Conservation (phyloP, 2,888 invertebrate species). For the Mythimna ferrago region DNA sequence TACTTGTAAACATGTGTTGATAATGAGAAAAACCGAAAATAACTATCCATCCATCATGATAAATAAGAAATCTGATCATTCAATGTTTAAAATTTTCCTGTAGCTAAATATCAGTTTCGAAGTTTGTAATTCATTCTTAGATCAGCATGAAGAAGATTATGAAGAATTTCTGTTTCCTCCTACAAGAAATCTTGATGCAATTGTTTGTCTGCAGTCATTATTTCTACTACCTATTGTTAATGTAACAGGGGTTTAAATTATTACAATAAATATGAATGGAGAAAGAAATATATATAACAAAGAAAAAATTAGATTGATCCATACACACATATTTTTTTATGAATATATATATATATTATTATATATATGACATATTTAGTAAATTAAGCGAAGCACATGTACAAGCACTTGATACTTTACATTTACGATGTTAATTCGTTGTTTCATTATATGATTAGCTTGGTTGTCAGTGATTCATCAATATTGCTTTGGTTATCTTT, state of each 20-base stretch:
- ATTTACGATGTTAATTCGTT: not conserved
- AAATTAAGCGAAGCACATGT: not conserved
- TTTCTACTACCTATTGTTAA: not conserved
- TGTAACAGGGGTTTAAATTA: not conserved
- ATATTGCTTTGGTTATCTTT: constrained; percentile 38
- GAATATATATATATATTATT: not conserved
- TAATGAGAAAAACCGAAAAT: constrained; percentile 14
- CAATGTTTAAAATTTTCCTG: constrained; percentile 6
- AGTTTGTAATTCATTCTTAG: not conserved
- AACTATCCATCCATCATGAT: constrained; percentile 43
- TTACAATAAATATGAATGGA: not conserved
- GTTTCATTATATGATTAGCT: constrained; percentile 30
- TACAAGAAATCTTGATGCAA: not conserved
- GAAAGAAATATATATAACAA: not conserved
- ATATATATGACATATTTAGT: not conserved
- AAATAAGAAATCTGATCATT: constrained; percentile 30
- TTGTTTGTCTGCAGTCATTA: not conserved
- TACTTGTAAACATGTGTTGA: constrained; percentile 25
- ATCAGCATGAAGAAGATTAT: not conserved
- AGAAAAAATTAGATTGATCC: not conserved
- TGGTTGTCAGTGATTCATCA: constrained; percentile 33
- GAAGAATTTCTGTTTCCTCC: too few species aligned
- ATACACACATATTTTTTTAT: not conserved
- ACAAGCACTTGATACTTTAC: not conserved
- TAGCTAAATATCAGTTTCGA: not conserved